Percentiles rank a stretch among this genome's conserved stretches.
Conservation (phyloP, 2,797 vertebrate genomes). For the Microcaecilia unicolor region DNA sequence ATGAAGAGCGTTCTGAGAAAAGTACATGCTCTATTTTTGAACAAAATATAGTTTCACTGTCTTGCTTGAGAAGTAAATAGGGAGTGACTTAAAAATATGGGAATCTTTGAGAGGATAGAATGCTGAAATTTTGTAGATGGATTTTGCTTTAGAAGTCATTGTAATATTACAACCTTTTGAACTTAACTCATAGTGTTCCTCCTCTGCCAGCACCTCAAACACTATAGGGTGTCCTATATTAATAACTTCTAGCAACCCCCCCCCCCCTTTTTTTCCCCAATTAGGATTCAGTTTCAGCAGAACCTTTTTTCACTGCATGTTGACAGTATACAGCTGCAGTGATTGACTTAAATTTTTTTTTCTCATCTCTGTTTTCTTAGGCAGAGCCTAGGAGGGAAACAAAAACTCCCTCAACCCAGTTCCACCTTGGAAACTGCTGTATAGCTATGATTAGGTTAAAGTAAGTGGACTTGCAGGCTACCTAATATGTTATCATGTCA, state of each 20-base stretch:
- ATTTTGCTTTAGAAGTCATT: no score
- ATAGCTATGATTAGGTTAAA: conserved; percentile 30
- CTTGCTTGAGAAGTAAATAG: conserved; percentile 21
- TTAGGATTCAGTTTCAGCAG: background rate
- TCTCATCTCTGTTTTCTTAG: conserved; percentile 44
- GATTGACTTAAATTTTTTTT: conserved; percentile 20
- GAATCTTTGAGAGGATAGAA: no score
- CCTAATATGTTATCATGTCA: conserved; percentile 37
- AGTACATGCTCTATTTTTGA: conserved; percentile 43
- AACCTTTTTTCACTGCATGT: conserved; percentile 7
- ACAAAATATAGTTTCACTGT: conserved; percentile 40
- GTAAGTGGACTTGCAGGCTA: conserved; percentile 38
- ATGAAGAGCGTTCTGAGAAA: conserved; percentile 64
- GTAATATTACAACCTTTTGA: no score
- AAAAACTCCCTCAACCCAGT: conserved; percentile 33
- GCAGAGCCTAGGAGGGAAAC: conserved; percentile 9
- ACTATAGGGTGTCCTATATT: background rate
- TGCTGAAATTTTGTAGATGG: no score
- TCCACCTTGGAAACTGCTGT: conserved; percentile 23
- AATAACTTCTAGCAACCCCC: background rate
- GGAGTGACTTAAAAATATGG: no score
- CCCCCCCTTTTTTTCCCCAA: background rate
- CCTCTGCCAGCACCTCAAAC: no score
- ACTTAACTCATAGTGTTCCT: no score
- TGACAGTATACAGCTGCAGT: conserved; percentile 7